phyloP scores from a whole-genome alignment of 1,140 invertebrate species.

The Drosophila littoralis region DNA sequence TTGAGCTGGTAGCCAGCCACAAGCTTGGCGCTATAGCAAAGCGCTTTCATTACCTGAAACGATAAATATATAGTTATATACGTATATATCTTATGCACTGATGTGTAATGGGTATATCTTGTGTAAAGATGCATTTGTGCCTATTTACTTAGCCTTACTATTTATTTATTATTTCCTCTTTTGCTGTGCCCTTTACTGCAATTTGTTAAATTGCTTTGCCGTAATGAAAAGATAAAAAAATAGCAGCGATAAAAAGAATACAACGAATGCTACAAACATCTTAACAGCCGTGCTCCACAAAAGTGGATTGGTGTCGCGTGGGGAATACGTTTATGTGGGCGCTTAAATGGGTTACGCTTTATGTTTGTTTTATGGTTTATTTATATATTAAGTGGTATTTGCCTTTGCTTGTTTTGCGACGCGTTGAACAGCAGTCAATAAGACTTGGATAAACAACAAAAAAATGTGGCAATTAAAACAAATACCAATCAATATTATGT shows the following conservation, averaged over 20 bases:
- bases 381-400: slow-evolving; percentile 47
- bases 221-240: slow-evolving; percentile 70
- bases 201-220: slow-evolving; percentile 69
- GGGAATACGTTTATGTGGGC: slow-evolving; percentile 20
- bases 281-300: slow-evolving; percentile 13
- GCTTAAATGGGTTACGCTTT: neutral
- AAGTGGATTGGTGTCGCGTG: slow-evolving; percentile 1
- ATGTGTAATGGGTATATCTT: slow-evolving; percentile 6
- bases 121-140: slow-evolving; percentile 8
- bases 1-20: slow-evolving; percentile 85
- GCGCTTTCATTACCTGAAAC: slow-evolving; percentile 87
- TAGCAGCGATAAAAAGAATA: slow-evolving; percentile 66
- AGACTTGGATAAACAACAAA: slow-evolving; percentile 8
- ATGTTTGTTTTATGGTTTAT: slow-evolving; percentile 36
- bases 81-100: neutral
- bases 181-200: slow-evolving; percentile 41
- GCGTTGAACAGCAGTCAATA: slow-evolving; percentile 1
- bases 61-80: neutral
- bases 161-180: slow-evolving; percentile 23
- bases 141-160: slow-evolving; percentile 44
- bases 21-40: slow-evolving; percentile 88
- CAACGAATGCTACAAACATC: slow-evolving; percentile 63
- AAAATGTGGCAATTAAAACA: slow-evolving; percentile 17
- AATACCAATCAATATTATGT: slow-evolving; percentile 17
- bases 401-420: slow-evolving; percentile 28